Evolutionary conservation across 2,888 invertebrate species (phyloP).

Genomic region (Drosophila gaucha): DNA sequence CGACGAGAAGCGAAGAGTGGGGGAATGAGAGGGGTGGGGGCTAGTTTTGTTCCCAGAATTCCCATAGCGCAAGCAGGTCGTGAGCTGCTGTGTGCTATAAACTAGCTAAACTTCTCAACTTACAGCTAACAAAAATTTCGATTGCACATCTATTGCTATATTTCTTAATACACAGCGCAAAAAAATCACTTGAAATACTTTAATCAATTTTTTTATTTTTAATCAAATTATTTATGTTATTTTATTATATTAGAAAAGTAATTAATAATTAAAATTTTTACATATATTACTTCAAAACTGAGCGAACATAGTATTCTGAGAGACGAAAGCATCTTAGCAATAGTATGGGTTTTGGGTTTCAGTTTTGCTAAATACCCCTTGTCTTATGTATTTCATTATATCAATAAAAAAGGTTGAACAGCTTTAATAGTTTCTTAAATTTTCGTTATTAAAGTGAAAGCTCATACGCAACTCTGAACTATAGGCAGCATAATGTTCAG

Average conservation of each 20-base stretch:
- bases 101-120: constrained; percentile 6
- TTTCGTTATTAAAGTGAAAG: not conserved
- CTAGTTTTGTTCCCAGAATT: constrained; percentile 22
- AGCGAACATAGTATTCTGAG: too few relatives aligned
- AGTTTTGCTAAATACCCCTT: too few relatives aligned
- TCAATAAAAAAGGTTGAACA: not conserved
- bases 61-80: constrained; percentile 25
- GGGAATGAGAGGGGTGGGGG: too few relatives aligned
- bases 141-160: not conserved
- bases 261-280: too few relatives aligned
- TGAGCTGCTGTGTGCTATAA: not conserved
- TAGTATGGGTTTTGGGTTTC: too few relatives aligned
- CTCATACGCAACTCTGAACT: not conserved
- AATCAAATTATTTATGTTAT: too few relatives aligned
- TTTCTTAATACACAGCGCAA: not conserved
- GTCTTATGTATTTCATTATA: not conserved
- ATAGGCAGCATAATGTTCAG: constrained; percentile 1
- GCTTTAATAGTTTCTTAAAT: not conserved
- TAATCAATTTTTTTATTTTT: too few relatives aligned
- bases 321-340: too few relatives aligned
- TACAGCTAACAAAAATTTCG: not conserved
- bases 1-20: not conserved
- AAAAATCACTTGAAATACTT: too few relatives aligned
- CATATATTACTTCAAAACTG: too few relatives aligned
- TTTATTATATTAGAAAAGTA: too few relatives aligned